phyloP scores from a whole-genome alignment of 2,113 vertebrate genomes.

The Grus americana region DNA sequence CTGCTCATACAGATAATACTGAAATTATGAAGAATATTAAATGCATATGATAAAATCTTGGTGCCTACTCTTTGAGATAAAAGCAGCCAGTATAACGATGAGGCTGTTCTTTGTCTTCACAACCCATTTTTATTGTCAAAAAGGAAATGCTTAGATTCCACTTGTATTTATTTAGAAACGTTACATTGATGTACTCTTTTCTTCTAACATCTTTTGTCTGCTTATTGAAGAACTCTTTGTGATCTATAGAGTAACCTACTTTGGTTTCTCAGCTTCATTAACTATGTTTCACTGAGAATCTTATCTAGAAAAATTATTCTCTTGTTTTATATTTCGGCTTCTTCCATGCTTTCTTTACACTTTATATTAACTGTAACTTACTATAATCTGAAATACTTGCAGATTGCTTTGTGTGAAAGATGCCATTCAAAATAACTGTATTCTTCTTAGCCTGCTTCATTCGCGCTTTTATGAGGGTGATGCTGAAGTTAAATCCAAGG shows the following conservation, averaged over 20 bases:
- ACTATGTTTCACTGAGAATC: neutral
- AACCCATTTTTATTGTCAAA: neutral
- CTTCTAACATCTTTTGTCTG: neutral
- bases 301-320: neutral
- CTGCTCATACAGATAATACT: neutral
- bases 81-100: neutral
- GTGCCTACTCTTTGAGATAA: neutral
- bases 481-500: neutral
- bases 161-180: neutral
- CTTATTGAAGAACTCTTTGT: neutral
- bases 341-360: neutral
- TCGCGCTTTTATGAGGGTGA: neutral
- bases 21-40: neutral
- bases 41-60: neutral
- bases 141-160: neutral
- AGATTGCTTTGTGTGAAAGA: neutral
- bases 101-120: neutral
- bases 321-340: neutral
- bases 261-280: neutral
- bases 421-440: rapidly evolving
- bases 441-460: neutral
- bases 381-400: neutral
- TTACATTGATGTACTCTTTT: neutral
- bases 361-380: neutral
- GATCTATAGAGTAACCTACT: neutral